phyloP scores from a whole-genome alignment of 2,797 vertebrate genomes.

The Spheniscus humboldti region DNA sequence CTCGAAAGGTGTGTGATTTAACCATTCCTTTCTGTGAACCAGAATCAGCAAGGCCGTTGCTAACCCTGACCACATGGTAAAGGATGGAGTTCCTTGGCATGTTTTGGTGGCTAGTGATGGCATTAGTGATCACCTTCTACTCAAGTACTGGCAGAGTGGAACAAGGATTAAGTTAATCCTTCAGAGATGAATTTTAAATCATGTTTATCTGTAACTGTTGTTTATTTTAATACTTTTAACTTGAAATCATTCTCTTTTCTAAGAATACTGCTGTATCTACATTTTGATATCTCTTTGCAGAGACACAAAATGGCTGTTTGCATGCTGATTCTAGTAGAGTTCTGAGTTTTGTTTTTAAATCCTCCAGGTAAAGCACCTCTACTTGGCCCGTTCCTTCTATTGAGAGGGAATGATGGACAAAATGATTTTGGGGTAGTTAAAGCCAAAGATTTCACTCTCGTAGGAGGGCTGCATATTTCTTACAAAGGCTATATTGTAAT shows the following conservation, averaged over 20 bases:
- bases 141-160: background rate
- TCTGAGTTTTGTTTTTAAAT: constrained; percentile 16
- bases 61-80: background rate
- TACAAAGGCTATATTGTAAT: background rate
- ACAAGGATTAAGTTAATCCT: constrained; percentile 28
- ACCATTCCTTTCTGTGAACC: background rate
- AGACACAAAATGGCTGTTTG: constrained; percentile 9
- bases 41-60: background rate
- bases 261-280: constrained; percentile 32
- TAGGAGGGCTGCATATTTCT: background rate
- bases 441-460: constrained; percentile 40
- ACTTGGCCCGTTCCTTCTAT: background rate
- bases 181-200: constrained; percentile 6
- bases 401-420: background rate
- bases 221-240: constrained; percentile 47
- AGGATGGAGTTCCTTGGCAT: background rate
- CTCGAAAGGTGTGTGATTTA: background rate
- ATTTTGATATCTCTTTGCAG: constrained; percentile 46
- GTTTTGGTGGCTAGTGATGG: background rate
- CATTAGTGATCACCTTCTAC: background rate
- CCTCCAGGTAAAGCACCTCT: background rate
- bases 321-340: background rate
- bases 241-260: constrained; percentile 26
- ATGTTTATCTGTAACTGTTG: constrained; percentile 28
- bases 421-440: background rate